These are phyloP conservation scores for Leptobrachium ailaonicum DNA, from an alignment of 2,113 vertebrate species.

Conservation along the genomic window DNA sequence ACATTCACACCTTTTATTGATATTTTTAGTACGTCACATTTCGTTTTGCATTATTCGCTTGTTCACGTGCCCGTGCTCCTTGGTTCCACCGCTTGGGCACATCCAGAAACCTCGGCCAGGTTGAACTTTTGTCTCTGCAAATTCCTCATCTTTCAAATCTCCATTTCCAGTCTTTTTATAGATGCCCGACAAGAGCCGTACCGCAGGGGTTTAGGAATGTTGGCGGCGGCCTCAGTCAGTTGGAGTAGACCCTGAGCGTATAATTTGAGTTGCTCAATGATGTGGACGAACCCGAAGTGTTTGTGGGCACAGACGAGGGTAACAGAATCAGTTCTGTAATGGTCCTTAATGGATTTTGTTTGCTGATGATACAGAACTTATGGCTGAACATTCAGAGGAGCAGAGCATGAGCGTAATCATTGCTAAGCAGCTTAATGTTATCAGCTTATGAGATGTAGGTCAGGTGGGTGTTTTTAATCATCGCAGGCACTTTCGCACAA, in stretches of 20 bases:
- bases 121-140: conserved; percentile 33
- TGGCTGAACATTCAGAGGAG: conserved; percentile 60
- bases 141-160: conserved; percentile 27
- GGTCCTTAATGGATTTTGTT: not conserved
- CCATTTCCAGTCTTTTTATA: conserved; percentile 18
- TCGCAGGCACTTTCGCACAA: conserved; percentile 54
- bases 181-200: not conserved
- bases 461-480: conserved; percentile 67
- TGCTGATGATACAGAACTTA: conserved; percentile 57
- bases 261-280: not conserved
- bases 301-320: not conserved
- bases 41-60: too few relatives aligned
- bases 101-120: conserved; percentile 3
- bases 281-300: not conserved
- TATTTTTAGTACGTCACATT: too few relatives aligned
- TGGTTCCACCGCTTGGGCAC: too few relatives aligned
- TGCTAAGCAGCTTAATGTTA: conserved; percentile 80
- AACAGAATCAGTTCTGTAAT: not conserved
- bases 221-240: not conserved
- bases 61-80: too few relatives aligned
- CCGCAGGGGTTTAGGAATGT: not conserved
- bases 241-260: not conserved
- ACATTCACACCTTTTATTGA: too few relatives aligned
- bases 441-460: conserved; percentile 80
- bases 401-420: conserved; percentile 54